A percentile compares a stretch with the other conserved stretches of the same genome.
Conservation (phyloP, 2,888 invertebrate species). For the Kryphioiulus occultus region DNA sequence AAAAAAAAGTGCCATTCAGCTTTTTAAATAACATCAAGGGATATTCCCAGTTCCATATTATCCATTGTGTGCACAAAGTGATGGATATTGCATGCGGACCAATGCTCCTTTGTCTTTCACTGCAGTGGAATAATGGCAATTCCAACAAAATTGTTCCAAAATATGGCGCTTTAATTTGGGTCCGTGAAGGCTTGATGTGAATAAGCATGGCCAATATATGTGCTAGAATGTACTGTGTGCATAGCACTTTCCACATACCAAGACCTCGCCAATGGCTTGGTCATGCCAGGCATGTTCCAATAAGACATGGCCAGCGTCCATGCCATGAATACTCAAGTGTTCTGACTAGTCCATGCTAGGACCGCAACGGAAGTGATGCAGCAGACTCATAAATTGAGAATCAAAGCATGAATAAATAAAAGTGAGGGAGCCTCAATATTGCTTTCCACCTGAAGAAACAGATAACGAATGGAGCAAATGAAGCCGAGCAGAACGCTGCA, state of each 20-base stretch:
- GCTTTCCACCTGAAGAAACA: slow-evolving; percentile 30
- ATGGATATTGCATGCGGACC: background rate
- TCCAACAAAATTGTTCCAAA: background rate
- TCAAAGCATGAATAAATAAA: slow-evolving; percentile 28
- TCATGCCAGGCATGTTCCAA: background rate
- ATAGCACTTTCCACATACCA: too few relatives aligned
- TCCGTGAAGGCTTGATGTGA: too few relatives aligned
- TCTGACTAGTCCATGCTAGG: background rate
- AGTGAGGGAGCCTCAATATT: background rate
- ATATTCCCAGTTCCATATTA: background rate
- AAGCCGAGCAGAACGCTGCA: slow-evolving; percentile 29
- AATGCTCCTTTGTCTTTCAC: background rate
- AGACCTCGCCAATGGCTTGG: too few relatives aligned
- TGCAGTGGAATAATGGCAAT: background rate
- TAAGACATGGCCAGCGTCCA: background rate
- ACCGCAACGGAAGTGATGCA: background rate
- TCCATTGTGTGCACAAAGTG: background rate
- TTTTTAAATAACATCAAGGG: background rate
- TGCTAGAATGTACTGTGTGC: too few relatives aligned
- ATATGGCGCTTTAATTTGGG: too few relatives aligned
- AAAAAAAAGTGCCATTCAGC: background rate
- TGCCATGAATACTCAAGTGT: background rate
- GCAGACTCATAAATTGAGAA: slow-evolving; percentile 1
- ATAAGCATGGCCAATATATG: too few relatives aligned
- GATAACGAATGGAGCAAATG: slow-evolving; percentile 17